Evolutionary conservation across 2,888 invertebrate species (phyloP).

Genomic region (Aphodius sticticus): DNA sequence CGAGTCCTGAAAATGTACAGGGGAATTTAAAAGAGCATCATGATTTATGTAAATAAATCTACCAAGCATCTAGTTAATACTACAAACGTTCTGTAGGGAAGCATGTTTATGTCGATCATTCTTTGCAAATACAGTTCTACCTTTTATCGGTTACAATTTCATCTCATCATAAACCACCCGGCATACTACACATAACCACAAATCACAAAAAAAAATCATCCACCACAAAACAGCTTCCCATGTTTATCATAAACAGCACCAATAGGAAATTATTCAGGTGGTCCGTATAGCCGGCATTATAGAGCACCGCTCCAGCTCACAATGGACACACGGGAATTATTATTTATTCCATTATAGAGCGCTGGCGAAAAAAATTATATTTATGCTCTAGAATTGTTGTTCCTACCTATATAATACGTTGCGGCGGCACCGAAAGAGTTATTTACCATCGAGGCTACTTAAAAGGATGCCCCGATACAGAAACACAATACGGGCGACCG

Average conservation of each 20-base stretch:
- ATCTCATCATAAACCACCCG: no score
- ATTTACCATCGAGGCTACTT: neutral
- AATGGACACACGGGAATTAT: neutral
- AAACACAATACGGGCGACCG: neutral
- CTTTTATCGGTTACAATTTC: no score
- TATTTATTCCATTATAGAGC: neutral
- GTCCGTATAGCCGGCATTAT: neutral
- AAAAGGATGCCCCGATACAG: neutral
- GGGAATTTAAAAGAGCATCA: no score
- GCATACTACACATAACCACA: no score
- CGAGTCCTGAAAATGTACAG: no score
- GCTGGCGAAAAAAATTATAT: neutral
- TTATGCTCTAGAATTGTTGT: neutral
- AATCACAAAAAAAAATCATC: neutral
- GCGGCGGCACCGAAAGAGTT: neutral
- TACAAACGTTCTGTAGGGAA: no score
- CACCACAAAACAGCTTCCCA: neutral
- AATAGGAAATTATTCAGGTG: neutral
- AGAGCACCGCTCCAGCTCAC: neutral
- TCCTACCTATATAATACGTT: neutral
- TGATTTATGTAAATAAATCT: no score
- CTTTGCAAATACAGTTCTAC: no score
- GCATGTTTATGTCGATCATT: neutral
- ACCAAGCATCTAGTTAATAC: no score
- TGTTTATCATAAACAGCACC: neutral